These are phyloP conservation scores for Cyanistes caeruleus DNA, from an alignment of 2,113 vertebrate genomes.

Conservation along the genomic window DNA sequence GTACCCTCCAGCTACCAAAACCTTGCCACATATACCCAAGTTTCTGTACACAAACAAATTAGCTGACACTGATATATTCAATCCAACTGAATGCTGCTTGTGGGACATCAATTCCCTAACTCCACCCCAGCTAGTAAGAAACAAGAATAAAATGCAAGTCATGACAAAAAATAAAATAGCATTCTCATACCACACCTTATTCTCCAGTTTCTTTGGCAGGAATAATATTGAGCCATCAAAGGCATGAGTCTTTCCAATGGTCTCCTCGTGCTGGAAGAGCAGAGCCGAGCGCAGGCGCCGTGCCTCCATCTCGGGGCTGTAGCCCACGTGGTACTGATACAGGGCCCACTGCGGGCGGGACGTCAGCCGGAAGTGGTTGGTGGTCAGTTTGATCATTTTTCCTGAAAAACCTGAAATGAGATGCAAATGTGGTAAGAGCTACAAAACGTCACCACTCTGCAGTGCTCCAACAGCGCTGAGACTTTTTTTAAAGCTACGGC, in stretches of 20 bases:
- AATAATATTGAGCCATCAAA: conserved; percentile 90
- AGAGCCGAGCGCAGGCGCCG: conserved; percentile 85
- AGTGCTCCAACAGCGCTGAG: neutral
- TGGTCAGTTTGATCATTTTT: conserved; percentile 71
- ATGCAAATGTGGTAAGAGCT: neutral
- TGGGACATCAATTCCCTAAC: neutral
- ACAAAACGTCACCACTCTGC: too few relatives aligned
- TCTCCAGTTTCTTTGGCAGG: conserved; percentile 79
- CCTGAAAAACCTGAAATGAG: conserved; percentile 80
- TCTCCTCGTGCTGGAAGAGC: conserved; percentile 86
- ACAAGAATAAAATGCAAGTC: neutral
- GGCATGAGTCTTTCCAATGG: conserved; percentile 82
- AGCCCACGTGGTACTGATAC: conserved; percentile 92
- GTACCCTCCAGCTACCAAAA: neutral
- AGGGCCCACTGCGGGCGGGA: conserved; percentile 91
- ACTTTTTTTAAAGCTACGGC: neutral
- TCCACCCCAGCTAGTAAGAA: neutral
- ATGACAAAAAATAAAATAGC: rapidly evolving
- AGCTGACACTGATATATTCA: neutral
- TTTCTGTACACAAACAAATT: neutral
- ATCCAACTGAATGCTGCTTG: neutral
- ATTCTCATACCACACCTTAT: conserved; percentile 66
- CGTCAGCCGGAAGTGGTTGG: conserved; percentile 86
- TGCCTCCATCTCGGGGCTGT: conserved; percentile 88
- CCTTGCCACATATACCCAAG: neutral